Base-by-base conservation (phyloP, 2,888 invertebrate species). In the Chymomyza caudatula region DNA sequence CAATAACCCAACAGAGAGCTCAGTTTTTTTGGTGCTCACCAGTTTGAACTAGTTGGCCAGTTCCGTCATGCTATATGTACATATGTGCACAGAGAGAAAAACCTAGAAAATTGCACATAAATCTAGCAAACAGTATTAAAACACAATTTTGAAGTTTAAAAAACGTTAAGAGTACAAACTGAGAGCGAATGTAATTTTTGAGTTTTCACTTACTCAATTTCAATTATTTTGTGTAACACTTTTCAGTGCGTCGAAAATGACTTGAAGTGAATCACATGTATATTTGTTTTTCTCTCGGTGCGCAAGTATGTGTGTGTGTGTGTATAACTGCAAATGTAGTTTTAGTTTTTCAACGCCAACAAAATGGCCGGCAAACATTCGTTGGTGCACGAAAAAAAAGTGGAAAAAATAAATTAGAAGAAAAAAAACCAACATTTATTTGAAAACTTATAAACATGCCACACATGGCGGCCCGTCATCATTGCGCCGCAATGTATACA, bases 391-490 rank as follows among this genome's bases (percentile, higher is more conserved):
- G 11, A 37, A 37, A 37, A 37, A 29, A 29, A 29, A 29, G 6
- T 37, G n/a, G n/a, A n/a, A 37, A 37, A 37, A 37, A 37, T 37
- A 37, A 37, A 37, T 37, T 11, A 37, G 11, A 37, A 37, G 8
- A 29, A 29, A 29, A 29, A 37, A 37, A 11, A 37, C 8, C 8
- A 37, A 37, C 29, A 37, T 37, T 37, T 11, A 37, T 37, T 83
- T 85, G 78, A 80, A 83, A 81, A 85, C 71, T 81, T 84, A 85
- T 80, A 78, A 83, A 77, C 82, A 82, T 81, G 81, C 76, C 72
- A 85, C 23, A 55, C 42, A 37, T 19, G 20, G 51, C 23, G 55
- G 44, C 56, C n/a, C 29, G 11, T 37, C 8, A 44, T 22, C 17
- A 20, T 37, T 11, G 42, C 55, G 63, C 59, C 67, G 56, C 53